Percentiles rank a stretch among this genome's conserved stretches.
Evolutionary conservation across 2,888 invertebrate genomes (phyloP).

Genomic region (Cantharis rufa): DNA sequence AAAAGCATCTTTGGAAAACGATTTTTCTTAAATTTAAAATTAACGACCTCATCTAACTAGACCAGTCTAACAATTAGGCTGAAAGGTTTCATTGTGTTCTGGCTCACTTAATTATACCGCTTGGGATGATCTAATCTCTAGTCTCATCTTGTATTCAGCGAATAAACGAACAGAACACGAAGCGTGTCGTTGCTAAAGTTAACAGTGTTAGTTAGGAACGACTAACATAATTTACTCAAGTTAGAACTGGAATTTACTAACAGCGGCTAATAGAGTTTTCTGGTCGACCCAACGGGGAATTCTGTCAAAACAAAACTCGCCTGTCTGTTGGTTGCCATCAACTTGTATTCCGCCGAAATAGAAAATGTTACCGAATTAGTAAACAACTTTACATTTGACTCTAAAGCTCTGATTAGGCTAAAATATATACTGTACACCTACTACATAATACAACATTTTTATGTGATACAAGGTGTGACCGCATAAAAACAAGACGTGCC

Average conservation of each 20-base stretch:
- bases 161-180: constrained; percentile 27
- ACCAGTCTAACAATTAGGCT: constrained; percentile 19
- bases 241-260: constrained; percentile 27
- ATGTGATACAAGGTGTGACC: not conserved
- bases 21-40: constrained; percentile 12
- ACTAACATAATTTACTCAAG: constrained; percentile 27
- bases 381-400: constrained; percentile 19
- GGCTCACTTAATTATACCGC: constrained; percentile 26
- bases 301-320: constrained; percentile 19
- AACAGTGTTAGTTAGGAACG: constrained; percentile 25
- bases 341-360: not conserved
- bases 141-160: constrained; percentile 26
- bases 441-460: not conserved
- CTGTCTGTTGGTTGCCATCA: constrained; percentile 2
- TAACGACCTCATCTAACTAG: constrained; percentile 5
- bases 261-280: constrained; percentile 27
- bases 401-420: constrained; percentile 13
- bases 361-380: constrained; percentile 15
- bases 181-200: constrained; percentile 27
- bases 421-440: not conserved
- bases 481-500: not conserved
- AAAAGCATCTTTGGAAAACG: not conserved
- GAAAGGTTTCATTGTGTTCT: constrained; percentile 28
- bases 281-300: constrained; percentile 24
- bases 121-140: constrained; percentile 28